A percentile compares a stretch with the other conserved stretches of the same genome.
These are phyloP conservation scores for Lithophane semibrunnea DNA, from an alignment of 2,888 invertebrate species.

Conservation along the genomic window DNA sequence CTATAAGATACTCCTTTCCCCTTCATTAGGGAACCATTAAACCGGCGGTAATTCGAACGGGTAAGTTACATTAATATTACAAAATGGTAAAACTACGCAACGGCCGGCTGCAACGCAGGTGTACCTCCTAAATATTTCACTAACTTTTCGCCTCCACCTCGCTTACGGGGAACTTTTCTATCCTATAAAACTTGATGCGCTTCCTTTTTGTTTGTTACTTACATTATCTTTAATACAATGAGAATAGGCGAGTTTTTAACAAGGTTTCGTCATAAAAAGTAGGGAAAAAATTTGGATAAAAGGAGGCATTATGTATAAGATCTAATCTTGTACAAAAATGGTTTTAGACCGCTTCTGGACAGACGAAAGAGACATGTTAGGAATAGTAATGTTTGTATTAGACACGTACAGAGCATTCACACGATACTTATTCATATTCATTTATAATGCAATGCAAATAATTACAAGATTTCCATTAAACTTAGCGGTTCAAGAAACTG, in stretches of 20 bases:
- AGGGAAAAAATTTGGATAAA: conserved; percentile 16
- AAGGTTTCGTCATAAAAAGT: conserved; percentile 42
- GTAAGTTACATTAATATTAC: conserved; percentile 48
- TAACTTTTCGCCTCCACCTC: conserved; percentile 39
- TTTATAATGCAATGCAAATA: conserved; percentile 27
- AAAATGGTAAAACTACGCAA: conserved; percentile 47
- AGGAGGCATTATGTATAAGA: conserved; percentile 3
- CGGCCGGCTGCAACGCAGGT: conserved; percentile 40
- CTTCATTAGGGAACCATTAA: conserved; percentile 58
- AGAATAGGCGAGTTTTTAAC: conserved; percentile 50
- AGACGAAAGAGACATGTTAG: not conserved
- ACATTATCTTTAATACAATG: conserved; percentile 58
- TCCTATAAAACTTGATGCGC: conserved; percentile 59
- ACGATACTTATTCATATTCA: conserved; percentile 20
- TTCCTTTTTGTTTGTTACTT: conserved; percentile 60
- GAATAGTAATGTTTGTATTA: conserved; percentile 21
- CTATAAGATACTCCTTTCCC: conserved; percentile 65
- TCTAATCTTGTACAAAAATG: conserved; percentile 17
- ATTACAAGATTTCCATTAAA: conserved; percentile 43
- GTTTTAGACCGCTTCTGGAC: conserved; percentile 8
- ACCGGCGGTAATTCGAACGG: conserved; percentile 46
- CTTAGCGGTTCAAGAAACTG: conserved; percentile 54
- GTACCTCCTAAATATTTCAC: conserved; percentile 50
- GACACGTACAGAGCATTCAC: conserved; percentile 3
- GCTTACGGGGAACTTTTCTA: conserved; percentile 51